Evolutionary conservation across 1,140 invertebrate genomes (phyloP), one percentile per base, ranked within the genome.

Genomic region (Acromyrmex charruanus): DNA sequence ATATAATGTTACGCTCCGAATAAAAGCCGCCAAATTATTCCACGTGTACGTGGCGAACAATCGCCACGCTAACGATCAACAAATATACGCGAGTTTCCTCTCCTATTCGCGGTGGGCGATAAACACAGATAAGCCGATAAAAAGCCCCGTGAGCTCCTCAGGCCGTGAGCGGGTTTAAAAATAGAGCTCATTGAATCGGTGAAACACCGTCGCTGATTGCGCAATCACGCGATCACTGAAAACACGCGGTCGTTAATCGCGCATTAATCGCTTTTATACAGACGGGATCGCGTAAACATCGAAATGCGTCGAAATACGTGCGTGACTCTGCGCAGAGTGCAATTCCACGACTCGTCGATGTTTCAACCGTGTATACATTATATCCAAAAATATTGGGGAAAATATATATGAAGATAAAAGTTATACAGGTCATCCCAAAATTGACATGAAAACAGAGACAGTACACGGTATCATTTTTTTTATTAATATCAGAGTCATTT

Each of bases 211-310:
- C 51, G 85, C 65, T 81, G 77, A 82, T 82, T 86, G 53, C 85
- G 55, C 65, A 81, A 80, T 80, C 72, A 79, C 59, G 82, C 82
- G 74, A 85, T 84, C 55, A 58, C 69, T 84, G 55, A 84, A 84
- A 84, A 85, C 72, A 79, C 74, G 82, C 75, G 75, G 85, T 85
- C 86, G 80, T 84, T 84, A 84, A 82, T 81, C 79, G 79, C 66
- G 79, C 35, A 51, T 81, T 81, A 81, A 81, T 87, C 68, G 77
- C 63, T 66, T 39, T 72, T 79, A 79, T 79, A 79, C 66, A 44
- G 77, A 79, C 61, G 44, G 65, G 77, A 81, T 51, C 35, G 66
- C 31, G 66, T 81, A 81, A 81, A 81, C 79, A 71, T 51, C 35
- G 80, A 74, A 72, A 44, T 44, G 39, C 39, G 10, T 44, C 39